Evolutionary conservation across 2,888 invertebrate species (phyloP).

Genomic region (Rhopalosiphum nymphaeae): DNA sequence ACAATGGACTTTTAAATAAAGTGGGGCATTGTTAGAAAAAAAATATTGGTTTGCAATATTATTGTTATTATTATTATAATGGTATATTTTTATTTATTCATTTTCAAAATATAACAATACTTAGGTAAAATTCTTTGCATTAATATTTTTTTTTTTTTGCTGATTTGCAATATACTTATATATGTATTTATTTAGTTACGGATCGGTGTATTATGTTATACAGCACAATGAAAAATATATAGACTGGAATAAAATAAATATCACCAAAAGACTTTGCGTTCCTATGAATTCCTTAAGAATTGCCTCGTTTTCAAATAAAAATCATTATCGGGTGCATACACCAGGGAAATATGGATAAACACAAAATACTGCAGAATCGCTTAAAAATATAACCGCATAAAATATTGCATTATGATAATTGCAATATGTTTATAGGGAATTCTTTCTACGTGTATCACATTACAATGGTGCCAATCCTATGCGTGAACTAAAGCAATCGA

Average conservation of each 20-base stretch:
- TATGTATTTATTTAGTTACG: background rate
- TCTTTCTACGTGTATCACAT: background rate
- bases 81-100: background rate
- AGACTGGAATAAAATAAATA: background rate
- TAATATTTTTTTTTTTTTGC: background rate
- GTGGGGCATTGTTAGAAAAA: background rate
- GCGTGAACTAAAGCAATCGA: background rate
- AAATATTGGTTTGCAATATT: background rate
- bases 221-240: background rate
- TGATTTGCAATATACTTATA: background rate
- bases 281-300: background rate
- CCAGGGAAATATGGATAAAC: background rate
- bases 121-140: background rate
- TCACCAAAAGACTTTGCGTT: background rate
- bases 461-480: background rate
- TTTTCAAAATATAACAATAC: background rate
- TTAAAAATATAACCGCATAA: background rate
- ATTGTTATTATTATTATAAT: background rate
- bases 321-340: background rate
- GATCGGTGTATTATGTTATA: background rate
- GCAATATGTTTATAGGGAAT: background rate
- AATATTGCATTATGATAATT: background rate
- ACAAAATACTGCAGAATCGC: background rate
- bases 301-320: background rate
- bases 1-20: background rate